Evolutionary conservation across 1,140 invertebrate species (phyloP).

Genomic region (Bombus cullumanus): DNA sequence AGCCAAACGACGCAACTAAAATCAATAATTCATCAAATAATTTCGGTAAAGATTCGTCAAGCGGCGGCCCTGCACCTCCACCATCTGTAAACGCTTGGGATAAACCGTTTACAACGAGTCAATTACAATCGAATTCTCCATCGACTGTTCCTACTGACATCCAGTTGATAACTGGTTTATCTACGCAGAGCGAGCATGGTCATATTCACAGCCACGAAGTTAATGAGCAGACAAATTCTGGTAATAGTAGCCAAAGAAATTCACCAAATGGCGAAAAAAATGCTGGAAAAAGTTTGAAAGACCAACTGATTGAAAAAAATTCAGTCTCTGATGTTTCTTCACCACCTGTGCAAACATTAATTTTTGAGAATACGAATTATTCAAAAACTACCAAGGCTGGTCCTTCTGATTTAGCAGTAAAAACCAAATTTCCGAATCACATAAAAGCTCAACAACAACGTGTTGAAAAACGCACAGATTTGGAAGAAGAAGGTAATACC

Average conservation of each 20-base stretch:
- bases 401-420: constrained; percentile 79
- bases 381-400: constrained; percentile 82
- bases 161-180: constrained; percentile 74
- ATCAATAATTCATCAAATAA: constrained; percentile 72
- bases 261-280: constrained; percentile 81
- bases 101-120: constrained; percentile 89
- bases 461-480: constrained; percentile 78
- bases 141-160: constrained; percentile 73
- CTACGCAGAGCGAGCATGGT: constrained; percentile 70
- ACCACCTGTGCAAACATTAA: constrained; percentile 93
- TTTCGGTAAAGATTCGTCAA: constrained; percentile 80
- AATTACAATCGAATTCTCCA: constrained; percentile 84
- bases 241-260: constrained; percentile 84
- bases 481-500: constrained; percentile 74
- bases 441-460: constrained; percentile 79
- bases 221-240: constrained; percentile 71
- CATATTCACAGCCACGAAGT: constrained; percentile 67
- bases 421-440: constrained; percentile 82
- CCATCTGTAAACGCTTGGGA: constrained; percentile 92
- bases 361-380: constrained; percentile 96
- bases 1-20: constrained; percentile 77
- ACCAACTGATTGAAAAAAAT: constrained; percentile 81
- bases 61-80: constrained; percentile 85
- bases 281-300: constrained; percentile 73
- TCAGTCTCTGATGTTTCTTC: constrained; percentile 87